These are phyloP conservation scores for Urosaurus nigricauda DNA, from an alignment of 2,797 vertebrate species.

Conservation along the genomic window DNA sequence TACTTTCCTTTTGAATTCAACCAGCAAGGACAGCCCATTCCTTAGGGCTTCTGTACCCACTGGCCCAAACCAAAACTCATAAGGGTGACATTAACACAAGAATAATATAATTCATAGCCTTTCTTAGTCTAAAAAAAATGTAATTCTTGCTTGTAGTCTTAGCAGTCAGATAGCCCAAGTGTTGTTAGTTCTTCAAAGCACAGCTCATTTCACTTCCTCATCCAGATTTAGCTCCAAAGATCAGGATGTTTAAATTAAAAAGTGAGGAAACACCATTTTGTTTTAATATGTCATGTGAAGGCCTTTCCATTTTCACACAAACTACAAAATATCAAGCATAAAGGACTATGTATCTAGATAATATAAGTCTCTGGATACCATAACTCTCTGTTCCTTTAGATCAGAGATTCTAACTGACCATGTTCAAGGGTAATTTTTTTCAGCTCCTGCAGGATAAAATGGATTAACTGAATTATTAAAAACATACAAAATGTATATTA, in stretches of 20 bases:
- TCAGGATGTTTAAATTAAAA: not conserved
- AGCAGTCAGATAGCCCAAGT: not conserved
- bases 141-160: not conserved
- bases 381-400: no score
- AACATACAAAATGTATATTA: no score
- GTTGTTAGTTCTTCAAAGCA: not conserved
- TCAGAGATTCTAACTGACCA: no score
- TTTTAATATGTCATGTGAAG: not conserved
- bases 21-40: no score
- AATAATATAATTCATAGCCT: not conserved
- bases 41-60: no score
- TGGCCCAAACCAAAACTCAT: no score
- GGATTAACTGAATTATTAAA: no score
- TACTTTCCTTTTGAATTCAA: no score
- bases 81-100: not conserved
- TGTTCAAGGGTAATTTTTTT: no score
- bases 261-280: not conserved
- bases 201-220: not conserved
- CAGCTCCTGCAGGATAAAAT: no score
- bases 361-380: not conserved
- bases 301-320: not conserved
- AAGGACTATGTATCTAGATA: not conserved
- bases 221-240: not conserved
- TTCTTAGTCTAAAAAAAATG: not conserved
- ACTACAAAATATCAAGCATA: not conserved